Percentiles rank a stretch among this genome's conserved stretches.
Conservation (phyloP, 2,797 vertebrate species). For the Odontamblyopus rebecca region DNA sequence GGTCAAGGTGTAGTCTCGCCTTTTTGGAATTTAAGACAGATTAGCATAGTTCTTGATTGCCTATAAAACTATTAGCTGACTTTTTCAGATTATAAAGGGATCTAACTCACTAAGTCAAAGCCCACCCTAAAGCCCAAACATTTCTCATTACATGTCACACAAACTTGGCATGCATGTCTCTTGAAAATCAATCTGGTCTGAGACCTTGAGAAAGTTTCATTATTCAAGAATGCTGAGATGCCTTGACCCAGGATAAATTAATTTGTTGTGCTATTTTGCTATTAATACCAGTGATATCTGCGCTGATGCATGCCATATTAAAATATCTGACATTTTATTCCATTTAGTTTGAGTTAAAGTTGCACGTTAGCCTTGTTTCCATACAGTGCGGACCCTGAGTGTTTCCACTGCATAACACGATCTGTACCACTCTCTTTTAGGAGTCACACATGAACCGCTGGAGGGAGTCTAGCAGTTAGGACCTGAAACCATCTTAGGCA, state of each 20-base stretch:
- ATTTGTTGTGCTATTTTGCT: constrained; percentile 1
- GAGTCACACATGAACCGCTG: too few species aligned
- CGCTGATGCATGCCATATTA: neutral
- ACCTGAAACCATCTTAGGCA: too few species aligned
- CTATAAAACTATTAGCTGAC: constrained; percentile 36
- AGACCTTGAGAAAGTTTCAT: constrained; percentile 21
- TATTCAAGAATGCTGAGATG: constrained; percentile 15
- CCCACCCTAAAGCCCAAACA: constrained; percentile 24
- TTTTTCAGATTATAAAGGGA: constrained; percentile 41
- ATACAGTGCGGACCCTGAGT: too few species aligned
- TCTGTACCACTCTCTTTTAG: too few species aligned
- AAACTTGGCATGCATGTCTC: constrained; percentile 23
- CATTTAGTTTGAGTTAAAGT: neutral
- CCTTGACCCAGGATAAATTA: constrained; percentile 4
- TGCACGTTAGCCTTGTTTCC: too few species aligned
- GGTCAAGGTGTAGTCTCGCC: constrained; percentile 27
- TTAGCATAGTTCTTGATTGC: constrained; percentile 52
- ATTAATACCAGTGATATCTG: neutral
- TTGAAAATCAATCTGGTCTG: constrained; percentile 49
- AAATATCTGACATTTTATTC: neutral
- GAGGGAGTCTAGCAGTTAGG: too few species aligned
- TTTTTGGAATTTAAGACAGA: constrained; percentile 43
- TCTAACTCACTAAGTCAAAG: constrained; percentile 53
- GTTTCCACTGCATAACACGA: too few species aligned
- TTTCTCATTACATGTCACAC: constrained; percentile 12